A percentile compares a stretch with the other conserved stretches of the same genome.
These are phyloP conservation scores for Epizoanthus illoricatus DNA, from an alignment of 92 coral and sea anemone species.

Conservation along the genomic window DNA sequence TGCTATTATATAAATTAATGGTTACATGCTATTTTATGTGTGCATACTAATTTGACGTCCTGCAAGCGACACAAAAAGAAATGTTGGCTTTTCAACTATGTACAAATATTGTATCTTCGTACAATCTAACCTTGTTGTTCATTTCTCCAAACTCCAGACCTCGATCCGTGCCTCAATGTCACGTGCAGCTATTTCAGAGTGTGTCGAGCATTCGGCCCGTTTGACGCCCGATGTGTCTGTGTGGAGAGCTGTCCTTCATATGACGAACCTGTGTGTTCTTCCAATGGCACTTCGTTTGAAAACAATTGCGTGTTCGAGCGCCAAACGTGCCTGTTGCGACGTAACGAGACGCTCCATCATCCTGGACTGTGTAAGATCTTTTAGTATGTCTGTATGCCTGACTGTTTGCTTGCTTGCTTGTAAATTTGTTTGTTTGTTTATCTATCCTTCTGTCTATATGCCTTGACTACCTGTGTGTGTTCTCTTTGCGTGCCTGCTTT, in stretches of 20 bases:
- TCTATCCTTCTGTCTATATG: no score
- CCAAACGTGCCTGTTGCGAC: background rate
- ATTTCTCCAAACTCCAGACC: background rate
- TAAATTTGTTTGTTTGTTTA: background rate
- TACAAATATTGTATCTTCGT: background rate
- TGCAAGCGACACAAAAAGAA: no score
- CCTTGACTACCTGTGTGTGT: no score
- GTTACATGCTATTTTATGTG: no score
- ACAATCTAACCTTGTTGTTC: background rate
- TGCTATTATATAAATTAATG: no score
- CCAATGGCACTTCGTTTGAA: constrained; percentile 22
- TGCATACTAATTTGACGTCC: no score
- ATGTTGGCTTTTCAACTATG: background rate
- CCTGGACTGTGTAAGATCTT: constrained; percentile 23
- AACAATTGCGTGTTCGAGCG: constrained; percentile 9
- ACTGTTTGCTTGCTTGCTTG: background rate
- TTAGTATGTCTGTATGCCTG: background rate
- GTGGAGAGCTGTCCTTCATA: constrained; percentile 1
- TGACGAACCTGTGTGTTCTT: constrained; percentile 15
- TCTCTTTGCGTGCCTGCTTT: no score
- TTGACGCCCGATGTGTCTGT: constrained; percentile 28
- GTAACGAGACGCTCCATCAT: constrained; percentile 11
- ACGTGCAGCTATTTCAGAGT: background rate
- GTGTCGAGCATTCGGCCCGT: constrained; percentile 30
- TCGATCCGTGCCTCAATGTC: constrained; percentile 21